A percentile compares a stretch with the other conserved stretches of the same genome.
Conservation (phyloP, 2,888 invertebrate genomes). For the Eudasyphora cyanicolor region DNA sequence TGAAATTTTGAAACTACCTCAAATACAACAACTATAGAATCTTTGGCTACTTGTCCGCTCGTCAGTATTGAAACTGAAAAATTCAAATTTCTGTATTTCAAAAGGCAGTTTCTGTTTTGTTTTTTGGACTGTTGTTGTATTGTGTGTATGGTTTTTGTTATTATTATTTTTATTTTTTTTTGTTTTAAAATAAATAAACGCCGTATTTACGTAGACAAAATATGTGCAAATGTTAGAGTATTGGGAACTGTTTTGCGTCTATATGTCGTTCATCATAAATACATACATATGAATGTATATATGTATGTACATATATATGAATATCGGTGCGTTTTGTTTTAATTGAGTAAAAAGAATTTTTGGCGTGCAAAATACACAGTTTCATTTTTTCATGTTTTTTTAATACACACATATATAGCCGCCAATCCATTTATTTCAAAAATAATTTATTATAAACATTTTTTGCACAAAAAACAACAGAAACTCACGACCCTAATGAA, state of each 20-base stretch:
- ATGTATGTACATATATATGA: too few species aligned
- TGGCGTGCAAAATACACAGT: neutral
- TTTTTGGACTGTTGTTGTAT: neutral
- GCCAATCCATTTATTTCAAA: neutral
- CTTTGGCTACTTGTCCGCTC: too few species aligned
- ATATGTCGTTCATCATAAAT: too few species aligned
- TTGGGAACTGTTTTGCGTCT: too few species aligned
- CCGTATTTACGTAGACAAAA: too few species aligned
- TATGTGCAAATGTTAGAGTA: too few species aligned
- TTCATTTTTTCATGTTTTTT: neutral
- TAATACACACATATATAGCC: neutral
- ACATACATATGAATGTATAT: too few species aligned
- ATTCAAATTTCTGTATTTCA: neutral
- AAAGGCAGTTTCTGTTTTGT: conserved; percentile 1
- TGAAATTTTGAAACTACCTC: too few species aligned
- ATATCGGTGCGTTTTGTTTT: neutral
- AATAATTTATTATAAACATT: conserved; percentile 3
- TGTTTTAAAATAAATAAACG: too few species aligned
- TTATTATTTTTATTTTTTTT: too few species aligned
- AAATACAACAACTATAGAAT: too few species aligned
- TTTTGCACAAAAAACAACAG: neutral
- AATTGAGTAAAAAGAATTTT: neutral
- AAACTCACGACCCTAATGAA: neutral
- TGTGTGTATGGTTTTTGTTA: too few species aligned
- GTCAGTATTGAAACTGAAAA: neutral